Percentiles rank a stretch among this genome's conserved stretches.
Conservation (phyloP, 2,888 invertebrate species). For the Eristalinus aeneus region DNA sequence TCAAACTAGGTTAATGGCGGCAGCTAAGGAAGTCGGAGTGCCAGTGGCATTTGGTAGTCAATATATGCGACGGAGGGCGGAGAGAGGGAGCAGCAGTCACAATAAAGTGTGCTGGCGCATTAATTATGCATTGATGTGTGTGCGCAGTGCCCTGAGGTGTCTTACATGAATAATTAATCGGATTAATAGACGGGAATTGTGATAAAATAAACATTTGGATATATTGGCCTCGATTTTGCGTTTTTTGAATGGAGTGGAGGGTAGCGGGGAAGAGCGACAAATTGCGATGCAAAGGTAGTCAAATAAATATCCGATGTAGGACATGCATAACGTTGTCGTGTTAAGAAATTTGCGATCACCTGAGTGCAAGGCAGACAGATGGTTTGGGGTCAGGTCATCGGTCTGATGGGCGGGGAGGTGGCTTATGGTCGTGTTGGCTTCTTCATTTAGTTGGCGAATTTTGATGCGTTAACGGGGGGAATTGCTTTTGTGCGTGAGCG, state of each 20-base stretch:
- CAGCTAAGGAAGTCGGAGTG: background rate
- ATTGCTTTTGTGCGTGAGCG: background rate
- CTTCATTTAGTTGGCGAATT: background rate
- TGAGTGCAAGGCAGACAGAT: background rate
- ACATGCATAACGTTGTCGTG: background rate
- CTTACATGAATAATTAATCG: constrained; percentile 49
- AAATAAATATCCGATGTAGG: background rate
- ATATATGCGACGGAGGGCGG: background rate
- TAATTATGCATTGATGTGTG: constrained; percentile 45
- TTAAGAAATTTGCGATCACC: background rate
- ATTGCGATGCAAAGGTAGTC: background rate
- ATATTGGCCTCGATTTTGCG: constrained; percentile 6
- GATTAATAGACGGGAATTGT: constrained; percentile 51
- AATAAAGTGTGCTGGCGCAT: constrained; percentile 45
- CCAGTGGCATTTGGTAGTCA: background rate
- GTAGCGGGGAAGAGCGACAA: background rate
- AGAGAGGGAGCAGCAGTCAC: background rate
- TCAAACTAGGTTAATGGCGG: constrained; percentile 58
- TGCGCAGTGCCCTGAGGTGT: constrained; percentile 26
- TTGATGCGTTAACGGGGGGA: background rate
- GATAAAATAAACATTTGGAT: constrained; percentile 29
- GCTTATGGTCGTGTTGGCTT: background rate
- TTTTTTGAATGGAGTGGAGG: background rate
- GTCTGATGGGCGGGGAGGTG: background rate
- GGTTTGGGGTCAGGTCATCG: background rate